phyloP scores from a whole-genome alignment of 2,888 invertebrate genomes.

The Ecliptopera silaceata region DNA sequence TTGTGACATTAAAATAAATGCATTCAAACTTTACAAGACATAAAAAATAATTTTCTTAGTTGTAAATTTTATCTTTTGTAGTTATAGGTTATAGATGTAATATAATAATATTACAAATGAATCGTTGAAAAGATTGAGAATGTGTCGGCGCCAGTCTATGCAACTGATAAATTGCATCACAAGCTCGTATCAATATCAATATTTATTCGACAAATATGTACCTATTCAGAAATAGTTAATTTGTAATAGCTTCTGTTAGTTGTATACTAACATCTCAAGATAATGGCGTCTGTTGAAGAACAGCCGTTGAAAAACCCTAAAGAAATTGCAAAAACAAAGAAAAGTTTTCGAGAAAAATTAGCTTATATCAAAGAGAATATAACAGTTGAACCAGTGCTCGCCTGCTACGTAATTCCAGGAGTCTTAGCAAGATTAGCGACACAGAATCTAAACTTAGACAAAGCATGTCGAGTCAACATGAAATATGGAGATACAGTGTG shows the following conservation, averaged over 20 bases:
- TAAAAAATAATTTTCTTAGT: too few species aligned
- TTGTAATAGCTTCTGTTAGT: slow-evolving; percentile 36
- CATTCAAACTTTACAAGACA: too few species aligned
- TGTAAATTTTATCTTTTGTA: too few species aligned
- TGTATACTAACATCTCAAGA: slow-evolving; percentile 26
- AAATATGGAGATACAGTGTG: slow-evolving; percentile 87
- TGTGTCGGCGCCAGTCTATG: slow-evolving; percentile 2
- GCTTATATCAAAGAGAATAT: slow-evolving; percentile 80
- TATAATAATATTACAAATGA: background rate
- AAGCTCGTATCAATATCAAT: slow-evolving; percentile 40
- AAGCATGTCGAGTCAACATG: slow-evolving; percentile 92
- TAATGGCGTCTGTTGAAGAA: slow-evolving; percentile 60
- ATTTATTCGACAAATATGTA: slow-evolving; percentile 42
- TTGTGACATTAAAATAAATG: too few species aligned
- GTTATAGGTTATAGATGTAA: background rate
- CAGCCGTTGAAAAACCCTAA: slow-evolving; percentile 52
- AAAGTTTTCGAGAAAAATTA: slow-evolving; percentile 70
- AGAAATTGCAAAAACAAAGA: slow-evolving; percentile 46
- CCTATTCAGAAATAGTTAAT: slow-evolving; percentile 15
- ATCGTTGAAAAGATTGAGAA: background rate
- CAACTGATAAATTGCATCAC: slow-evolving; percentile 12
- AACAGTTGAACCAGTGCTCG: slow-evolving; percentile 86
- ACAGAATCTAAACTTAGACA: slow-evolving; percentile 92
- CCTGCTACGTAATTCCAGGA: slow-evolving; percentile 85
- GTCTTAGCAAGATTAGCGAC: slow-evolving; percentile 88